A percentile compares a stretch with the other conserved stretches of the same genome.
These are phyloP conservation scores for Dendrocincla fuliginosa DNA, from an alignment of 2,797 vertebrate genomes.

Conservation along the genomic window DNA sequence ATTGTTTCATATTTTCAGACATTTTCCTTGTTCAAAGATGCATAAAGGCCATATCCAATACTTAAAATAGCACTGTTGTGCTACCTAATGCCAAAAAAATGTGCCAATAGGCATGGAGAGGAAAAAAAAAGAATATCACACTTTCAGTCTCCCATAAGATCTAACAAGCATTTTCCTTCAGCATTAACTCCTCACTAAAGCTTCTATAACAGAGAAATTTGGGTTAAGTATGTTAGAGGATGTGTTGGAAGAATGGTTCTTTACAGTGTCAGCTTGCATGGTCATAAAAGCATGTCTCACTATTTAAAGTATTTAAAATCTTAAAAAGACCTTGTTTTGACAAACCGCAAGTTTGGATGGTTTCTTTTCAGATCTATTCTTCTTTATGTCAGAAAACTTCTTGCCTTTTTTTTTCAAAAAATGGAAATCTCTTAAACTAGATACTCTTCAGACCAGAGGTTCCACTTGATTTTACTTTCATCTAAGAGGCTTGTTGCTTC, in stretches of 20 bases:
- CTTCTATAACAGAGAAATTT: not conserved
- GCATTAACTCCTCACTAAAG: not conserved
- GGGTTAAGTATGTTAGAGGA: not conserved
- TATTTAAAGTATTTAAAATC: not conserved
- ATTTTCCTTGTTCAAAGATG: not conserved
- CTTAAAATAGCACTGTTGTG: not conserved
- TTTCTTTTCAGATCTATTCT: not conserved
- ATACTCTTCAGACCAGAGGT: not conserved
- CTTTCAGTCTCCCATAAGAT: not conserved
- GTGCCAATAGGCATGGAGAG: not conserved
- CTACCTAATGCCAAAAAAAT: not conserved
- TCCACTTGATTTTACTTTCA: not conserved
- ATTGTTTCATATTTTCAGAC: not conserved
- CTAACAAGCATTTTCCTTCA: not conserved
- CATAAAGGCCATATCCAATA: not conserved
- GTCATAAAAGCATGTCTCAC: not conserved
- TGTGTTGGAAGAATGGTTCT: not conserved
- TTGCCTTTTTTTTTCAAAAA: not conserved
- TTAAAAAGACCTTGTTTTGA: not conserved
- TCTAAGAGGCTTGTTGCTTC: not conserved
- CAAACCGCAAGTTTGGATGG: not conserved
- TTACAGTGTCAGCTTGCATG: not conserved
- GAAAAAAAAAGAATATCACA: not conserved
- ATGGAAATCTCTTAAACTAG: not conserved
- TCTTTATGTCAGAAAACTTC: not conserved